Base-by-base conservation (phyloP, 2,113 vertebrate species). In the Gobio gobio region DNA sequence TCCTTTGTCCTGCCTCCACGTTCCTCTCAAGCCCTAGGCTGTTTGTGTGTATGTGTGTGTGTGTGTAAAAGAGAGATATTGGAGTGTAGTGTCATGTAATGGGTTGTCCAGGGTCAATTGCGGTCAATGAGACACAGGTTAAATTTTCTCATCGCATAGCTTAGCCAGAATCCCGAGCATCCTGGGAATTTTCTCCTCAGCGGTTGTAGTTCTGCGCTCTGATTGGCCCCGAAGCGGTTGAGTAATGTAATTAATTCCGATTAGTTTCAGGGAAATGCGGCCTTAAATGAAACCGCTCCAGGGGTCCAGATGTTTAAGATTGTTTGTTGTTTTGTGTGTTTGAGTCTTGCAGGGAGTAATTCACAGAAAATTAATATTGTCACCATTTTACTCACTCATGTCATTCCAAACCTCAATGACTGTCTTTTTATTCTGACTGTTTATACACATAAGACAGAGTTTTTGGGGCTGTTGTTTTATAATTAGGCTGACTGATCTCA, bases 31-130 rank as follows among this genome's bases (percentile, higher is more conserved):
- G 29, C 64, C 26, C 63, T 2, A 64, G 63, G 82, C 16, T 74
- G 82, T 74, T 56, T 73, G 59, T 66, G 61, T 14, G 59, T 8
- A 33, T 40, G 36, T 74, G 82, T 74, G 66, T 73, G 59, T 66
- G 61, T 14, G 45, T 7, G 51, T 29, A 5, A 5, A 36, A 43
- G 13, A 12, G 43, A 49, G 40, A 64, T 80, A 64, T 64, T 49
- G 61, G n/a, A 80, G 59, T 24, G 12, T 63, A 51, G 43, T 49
- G 61, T 66, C 43, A 33, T 13, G 78, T 49, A 66, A 29, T 66
- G 43, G 78, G 49, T 82, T 72, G 20, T 72, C 47, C 47, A 43
- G 66, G 80, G 80, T 82, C 80, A 83, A 33, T 26, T 43, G 80
- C 5, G 49, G 49, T 58, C 80, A 72, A 82, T 72, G 49, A 72